Evolutionary conservation across 2,113 vertebrate species (phyloP), one percentile per base, ranked within the genome.

Genomic region (Syngnathus floridae): DNA sequence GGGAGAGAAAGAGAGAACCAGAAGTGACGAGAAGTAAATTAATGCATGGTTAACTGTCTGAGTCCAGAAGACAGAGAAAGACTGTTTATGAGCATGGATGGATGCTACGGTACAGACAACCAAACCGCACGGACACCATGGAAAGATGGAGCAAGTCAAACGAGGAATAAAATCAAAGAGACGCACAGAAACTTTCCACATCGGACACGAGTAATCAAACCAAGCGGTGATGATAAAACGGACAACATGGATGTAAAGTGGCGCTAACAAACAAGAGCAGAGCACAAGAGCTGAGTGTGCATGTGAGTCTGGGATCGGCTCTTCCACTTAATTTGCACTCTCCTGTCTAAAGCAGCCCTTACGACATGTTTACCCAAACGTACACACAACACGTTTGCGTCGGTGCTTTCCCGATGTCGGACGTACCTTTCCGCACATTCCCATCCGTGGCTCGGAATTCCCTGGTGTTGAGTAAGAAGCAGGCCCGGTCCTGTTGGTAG

Each of bases 351-450:
- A 40, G 56, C 31, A 60, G 40, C 38, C 40, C 57, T 49, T 31
- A 4, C 60, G 58, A 36, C 40, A 56, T 66, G 59, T 71, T 21
- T 62, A 72, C 76, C 74, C 26, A 48, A 36, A 41, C 74, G 69
- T 76, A 73, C 79, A 79, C 66, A 57, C 67, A 64, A 76, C 51
- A 62, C 69, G 66, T 65, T 48, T 59, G 54, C 72, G 78, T 79
- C 65, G 63, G 65, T 66, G 71, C 67, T 38, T 82, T 64, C 80
- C 80, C 26, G 72, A 67, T 63, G 70, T 51, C 71, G 66, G 46
- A 83, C 82, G 64, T 90, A 95, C 94, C 94, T 96, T 95, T 96
- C 82, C 93, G 91, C 86, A 95, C 93, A 85, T 94, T 95, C 70
- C 93, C 92, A 70, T 95, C 94, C 68, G 93, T 90, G 80, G 93